phyloP scores from a whole-genome alignment of 2,888 invertebrate genomes.

The Brachypterus glaber region DNA sequence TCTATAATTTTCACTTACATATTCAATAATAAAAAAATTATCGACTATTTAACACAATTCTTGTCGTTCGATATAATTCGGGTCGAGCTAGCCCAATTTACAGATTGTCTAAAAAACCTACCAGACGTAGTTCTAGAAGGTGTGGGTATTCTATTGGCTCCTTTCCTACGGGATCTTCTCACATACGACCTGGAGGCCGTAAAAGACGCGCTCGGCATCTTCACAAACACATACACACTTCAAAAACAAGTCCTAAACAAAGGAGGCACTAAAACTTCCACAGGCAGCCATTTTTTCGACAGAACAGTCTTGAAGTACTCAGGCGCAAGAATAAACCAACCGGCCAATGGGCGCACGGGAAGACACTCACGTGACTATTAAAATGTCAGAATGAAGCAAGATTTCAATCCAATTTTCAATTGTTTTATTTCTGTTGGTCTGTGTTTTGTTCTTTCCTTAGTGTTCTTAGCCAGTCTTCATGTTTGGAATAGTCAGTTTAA shows the following conservation, averaged over 20 bases:
- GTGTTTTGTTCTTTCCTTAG: conserved; percentile 65
- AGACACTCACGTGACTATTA: background rate
- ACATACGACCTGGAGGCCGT: conserved; percentile 87
- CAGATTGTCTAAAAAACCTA: conserved; percentile 44
- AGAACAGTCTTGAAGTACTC: conserved; percentile 15
- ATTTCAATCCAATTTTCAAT: conserved; percentile 35
- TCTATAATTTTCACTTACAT: too few relatives aligned
- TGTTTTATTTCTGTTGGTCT: conserved; percentile 58
- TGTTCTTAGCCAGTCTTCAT: conserved; percentile 81
- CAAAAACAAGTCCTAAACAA: conserved; percentile 58
- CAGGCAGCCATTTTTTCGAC: conserved; percentile 65
- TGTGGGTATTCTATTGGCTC: conserved; percentile 75
- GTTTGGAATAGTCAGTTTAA: conserved; percentile 70
- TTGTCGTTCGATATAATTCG: too few relatives aligned
- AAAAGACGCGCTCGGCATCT: conserved; percentile 93
- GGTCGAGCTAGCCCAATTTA: conserved; percentile 15
- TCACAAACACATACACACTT: conserved; percentile 42
- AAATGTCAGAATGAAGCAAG: conserved; percentile 30
- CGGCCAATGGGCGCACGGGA: background rate
- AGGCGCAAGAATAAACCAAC: background rate
- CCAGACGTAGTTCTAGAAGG: conserved; percentile 74
- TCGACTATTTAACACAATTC: too few relatives aligned
- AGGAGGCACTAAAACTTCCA: conserved; percentile 71
- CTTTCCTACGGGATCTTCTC: conserved; percentile 85
- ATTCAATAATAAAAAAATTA: too few relatives aligned